These are phyloP conservation scores for Clistopyga incitator DNA, from an alignment of 2,888 invertebrate species.

Conservation along the genomic window DNA sequence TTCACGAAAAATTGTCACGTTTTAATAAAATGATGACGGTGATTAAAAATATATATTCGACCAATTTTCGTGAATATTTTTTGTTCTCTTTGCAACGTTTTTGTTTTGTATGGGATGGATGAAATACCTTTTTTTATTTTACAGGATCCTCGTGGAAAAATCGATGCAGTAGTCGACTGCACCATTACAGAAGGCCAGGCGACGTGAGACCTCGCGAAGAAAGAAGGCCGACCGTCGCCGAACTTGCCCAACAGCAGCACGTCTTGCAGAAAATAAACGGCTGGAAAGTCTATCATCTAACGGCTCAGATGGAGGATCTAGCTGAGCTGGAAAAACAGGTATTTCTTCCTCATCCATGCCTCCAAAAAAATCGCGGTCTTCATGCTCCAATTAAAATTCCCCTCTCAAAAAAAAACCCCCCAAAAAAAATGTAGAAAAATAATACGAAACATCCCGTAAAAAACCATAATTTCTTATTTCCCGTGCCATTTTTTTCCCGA, in stretches of 20 bases:
- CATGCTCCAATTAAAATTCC: too few species aligned
- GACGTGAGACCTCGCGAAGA: slow-evolving; percentile 96
- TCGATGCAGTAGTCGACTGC: slow-evolving; percentile 77
- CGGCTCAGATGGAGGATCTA: slow-evolving; percentile 96
- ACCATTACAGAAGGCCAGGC: slow-evolving; percentile 84
- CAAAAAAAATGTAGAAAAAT: too few species aligned
- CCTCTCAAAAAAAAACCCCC: too few species aligned
- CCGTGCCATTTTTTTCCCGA: too few species aligned
- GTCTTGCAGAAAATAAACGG: slow-evolving; percentile 95
- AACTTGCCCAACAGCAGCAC: slow-evolving; percentile 95
- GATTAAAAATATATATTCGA: too few species aligned
- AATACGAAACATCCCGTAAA: too few species aligned
- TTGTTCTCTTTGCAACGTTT: neutral
- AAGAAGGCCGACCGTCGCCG: slow-evolving; percentile 93
- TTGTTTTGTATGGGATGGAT: neutral
- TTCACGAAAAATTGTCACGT: too few species aligned
- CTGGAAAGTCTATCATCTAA: slow-evolving; percentile 97
- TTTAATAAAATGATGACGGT: too few species aligned
- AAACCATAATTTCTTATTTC: too few species aligned
- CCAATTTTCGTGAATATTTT: neutral
- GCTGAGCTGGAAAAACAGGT: slow-evolving; percentile 84
- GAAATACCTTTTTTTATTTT: slow-evolving; percentile 20
- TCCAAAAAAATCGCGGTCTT: too few species aligned
- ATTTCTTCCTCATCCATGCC: neutral
- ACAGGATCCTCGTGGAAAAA: slow-evolving; percentile 80